Conservation (phyloP, 2,113 vertebrate species). For the Hippopotamus amphibius region DNA sequence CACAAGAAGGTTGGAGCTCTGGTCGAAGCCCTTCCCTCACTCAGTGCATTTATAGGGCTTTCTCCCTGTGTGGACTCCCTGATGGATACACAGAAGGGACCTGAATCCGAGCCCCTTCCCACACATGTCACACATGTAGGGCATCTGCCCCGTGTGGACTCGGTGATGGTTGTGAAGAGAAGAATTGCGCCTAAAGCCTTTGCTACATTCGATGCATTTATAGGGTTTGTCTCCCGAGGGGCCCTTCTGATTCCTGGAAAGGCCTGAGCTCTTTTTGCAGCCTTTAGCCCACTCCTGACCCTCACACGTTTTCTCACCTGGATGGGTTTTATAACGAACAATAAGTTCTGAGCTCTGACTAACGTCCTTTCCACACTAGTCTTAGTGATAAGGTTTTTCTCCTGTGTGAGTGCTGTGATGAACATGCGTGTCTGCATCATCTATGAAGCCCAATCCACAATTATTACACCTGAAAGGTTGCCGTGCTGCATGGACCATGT, state of each 20-base stretch:
- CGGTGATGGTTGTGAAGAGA: conserved; percentile 27
- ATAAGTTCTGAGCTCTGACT: neutral
- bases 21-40: conserved; percentile 65
- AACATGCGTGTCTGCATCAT: neutral
- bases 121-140: neutral
- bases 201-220: neutral
- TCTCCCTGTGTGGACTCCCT: conserved; percentile 31
- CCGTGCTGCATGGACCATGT: accelerated
- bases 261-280: neutral
- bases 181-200: conserved; percentile 7
- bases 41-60: conserved; percentile 42
- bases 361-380: neutral
- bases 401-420: neutral
- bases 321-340: neutral
- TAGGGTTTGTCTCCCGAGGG: conserved; percentile 57
- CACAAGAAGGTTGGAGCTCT: conserved; percentile 59
- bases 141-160: conserved; percentile 4
- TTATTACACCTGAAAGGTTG: neutral
- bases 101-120: conserved; percentile 44
- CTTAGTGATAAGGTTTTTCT: neutral
- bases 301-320: neutral
- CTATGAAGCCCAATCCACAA: neutral
- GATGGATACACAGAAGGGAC: conserved; percentile 35
- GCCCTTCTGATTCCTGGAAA: conserved; percentile 10
- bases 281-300: neutral